phyloP scores from a whole-genome alignment of 2,113 vertebrate species.

The Okapia johnstoni region DNA sequence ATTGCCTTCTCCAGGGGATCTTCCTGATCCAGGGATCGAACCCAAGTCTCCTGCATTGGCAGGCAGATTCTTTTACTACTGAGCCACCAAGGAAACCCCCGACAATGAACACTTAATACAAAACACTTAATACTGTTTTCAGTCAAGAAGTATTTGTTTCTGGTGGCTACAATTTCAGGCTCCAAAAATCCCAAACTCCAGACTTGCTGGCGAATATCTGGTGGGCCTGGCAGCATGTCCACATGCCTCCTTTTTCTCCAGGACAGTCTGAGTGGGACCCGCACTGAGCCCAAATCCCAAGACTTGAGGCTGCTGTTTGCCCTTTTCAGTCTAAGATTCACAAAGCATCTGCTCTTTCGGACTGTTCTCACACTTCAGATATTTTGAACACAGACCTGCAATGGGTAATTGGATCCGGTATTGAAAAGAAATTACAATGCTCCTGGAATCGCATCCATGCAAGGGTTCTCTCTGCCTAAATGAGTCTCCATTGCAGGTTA shows the following conservation, averaged over 20 bases:
- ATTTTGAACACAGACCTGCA: conserved; percentile 6
- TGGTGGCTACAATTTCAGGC: neutral
- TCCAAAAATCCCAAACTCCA: conserved; percentile 39
- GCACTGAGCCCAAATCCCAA: conserved; percentile 52
- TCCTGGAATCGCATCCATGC: conserved; percentile 19
- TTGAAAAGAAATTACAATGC: conserved; percentile 52
- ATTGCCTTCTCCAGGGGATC: neutral
- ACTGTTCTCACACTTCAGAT: conserved; percentile 62
- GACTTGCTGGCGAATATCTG: conserved; percentile 54
- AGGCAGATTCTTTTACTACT: neutral
- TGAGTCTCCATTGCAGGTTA: conserved; percentile 52
- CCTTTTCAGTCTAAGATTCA: conserved; percentile 51
- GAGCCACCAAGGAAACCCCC: neutral
- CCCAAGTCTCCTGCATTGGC: neutral
- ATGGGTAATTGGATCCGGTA: conserved; percentile 42
- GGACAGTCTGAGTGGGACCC: conserved; percentile 64
- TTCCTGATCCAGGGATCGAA: neutral
- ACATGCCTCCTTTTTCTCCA: conserved; percentile 27
- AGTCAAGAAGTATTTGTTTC: conserved; percentile 23
- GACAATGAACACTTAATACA: neutral
- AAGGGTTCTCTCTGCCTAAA: conserved; percentile 50
- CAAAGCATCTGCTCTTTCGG: neutral
- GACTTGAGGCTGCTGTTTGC: conserved; percentile 3
- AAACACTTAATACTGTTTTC: no score
- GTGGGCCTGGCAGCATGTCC: neutral